Evolutionary conservation across 2,797 vertebrate genomes (phyloP).

Genomic region (Schizopygopsis pylzovi): DNA sequence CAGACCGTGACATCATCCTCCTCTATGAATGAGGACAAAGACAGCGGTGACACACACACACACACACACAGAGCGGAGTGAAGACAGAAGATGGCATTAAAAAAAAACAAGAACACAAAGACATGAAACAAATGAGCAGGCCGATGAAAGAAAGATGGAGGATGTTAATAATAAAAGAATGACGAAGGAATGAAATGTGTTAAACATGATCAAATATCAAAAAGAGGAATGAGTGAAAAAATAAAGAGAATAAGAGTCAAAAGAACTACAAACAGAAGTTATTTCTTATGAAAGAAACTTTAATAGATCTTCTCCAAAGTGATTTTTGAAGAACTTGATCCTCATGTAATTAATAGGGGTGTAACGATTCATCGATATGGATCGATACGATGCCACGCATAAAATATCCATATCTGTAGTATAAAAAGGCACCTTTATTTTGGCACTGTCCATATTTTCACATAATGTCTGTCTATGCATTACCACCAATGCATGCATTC

Average conservation of each 20-base stretch:
- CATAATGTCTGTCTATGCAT: too few relatives aligned
- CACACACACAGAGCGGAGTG: conserved; percentile 44
- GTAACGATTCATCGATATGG: too few relatives aligned
- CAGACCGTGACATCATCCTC: conserved; percentile 81
- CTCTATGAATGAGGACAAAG: conserved; percentile 76
- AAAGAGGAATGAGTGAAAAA: conserved; percentile 56
- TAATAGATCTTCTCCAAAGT: background rate
- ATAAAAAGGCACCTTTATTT: too few relatives aligned
- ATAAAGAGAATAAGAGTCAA: conserved; percentile 38
- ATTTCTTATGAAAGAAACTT: background rate
- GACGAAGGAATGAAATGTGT: conserved; percentile 28
- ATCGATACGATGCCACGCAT: too few relatives aligned
- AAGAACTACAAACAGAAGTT: background rate
- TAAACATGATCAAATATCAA: conserved; percentile 19
- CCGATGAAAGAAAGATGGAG: conserved; percentile 42
- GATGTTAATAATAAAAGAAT: conserved; percentile 36
- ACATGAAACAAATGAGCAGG: conserved; percentile 44
- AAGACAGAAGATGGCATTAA: conserved; percentile 33
- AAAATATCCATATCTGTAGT: too few relatives aligned
- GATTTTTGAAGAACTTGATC: background rate
- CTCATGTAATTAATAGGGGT: background rate
- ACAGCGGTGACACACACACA: conserved; percentile 59
- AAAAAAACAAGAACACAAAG: conserved; percentile 21
- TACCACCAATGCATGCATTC: too few relatives aligned
- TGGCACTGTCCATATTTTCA: too few relatives aligned